Evolutionary conservation across 2,797 vertebrate genomes (phyloP).

Genomic region (Chelidonichthys spinosus): DNA sequence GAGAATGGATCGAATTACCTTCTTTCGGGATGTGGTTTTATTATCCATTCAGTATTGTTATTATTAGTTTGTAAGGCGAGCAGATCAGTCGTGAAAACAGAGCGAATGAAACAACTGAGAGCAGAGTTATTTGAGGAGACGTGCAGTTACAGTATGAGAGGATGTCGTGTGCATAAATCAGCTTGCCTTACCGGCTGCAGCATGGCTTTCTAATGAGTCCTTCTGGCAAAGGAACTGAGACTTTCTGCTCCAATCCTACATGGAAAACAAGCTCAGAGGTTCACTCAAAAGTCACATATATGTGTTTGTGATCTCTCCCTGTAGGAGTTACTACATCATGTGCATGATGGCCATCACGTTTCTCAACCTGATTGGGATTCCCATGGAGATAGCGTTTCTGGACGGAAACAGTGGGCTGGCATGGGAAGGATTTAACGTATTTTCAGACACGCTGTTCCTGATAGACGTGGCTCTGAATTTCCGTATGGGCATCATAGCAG

Average conservation of each 20-base stretch:
- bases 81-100: conserved; percentile 53
- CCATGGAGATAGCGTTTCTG: conserved; percentile 87
- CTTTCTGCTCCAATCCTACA: conserved; percentile 16
- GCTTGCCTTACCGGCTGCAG: conserved; percentile 45
- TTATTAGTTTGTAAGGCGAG: conserved; percentile 57
- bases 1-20: background rate
- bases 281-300: conserved; percentile 9
- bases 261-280: conserved; percentile 9
- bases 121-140: conserved; percentile 56
- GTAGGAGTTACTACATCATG: conserved; percentile 87
- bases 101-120: conserved; percentile 65
- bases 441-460: conserved; percentile 86
- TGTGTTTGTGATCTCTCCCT: conserved; percentile 10
- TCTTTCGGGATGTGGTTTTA: conserved; percentile 19
- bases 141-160: conserved; percentile 61
- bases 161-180: conserved; percentile 56
- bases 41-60: conserved; percentile 15
- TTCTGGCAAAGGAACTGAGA: conserved; percentile 29
- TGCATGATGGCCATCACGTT: conserved; percentile 86
- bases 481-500: conserved; percentile 84
- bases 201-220: conserved; percentile 33
- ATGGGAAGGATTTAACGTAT: conserved; percentile 86
- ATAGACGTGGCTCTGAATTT: conserved; percentile 86
- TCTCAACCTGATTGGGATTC: conserved; percentile 86
- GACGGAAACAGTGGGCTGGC: conserved; percentile 78